phyloP scores from a whole-genome alignment of 1,140 invertebrate genomes.

The Eciton burchellii region DNA sequence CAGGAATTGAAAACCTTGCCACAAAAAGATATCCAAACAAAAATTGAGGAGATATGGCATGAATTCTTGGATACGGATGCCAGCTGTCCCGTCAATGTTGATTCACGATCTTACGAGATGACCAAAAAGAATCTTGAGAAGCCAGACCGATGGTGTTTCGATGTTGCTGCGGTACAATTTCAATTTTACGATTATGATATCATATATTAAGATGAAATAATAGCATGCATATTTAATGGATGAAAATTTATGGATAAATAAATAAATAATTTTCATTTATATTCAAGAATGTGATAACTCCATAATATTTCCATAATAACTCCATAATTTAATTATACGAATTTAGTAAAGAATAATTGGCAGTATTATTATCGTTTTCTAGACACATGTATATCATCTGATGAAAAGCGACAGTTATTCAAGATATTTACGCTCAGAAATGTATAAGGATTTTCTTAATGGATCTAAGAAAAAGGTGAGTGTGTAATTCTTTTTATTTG shows the following conservation, averaged over 20 bases:
- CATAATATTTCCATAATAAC: too few relatives aligned
- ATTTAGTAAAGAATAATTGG: too few relatives aligned
- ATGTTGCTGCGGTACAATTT: constrained; percentile 95
- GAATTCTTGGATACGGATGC: constrained; percentile 98
- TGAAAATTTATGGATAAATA: neutral
- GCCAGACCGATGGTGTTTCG: constrained; percentile 97
- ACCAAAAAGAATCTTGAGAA: constrained; percentile 93
- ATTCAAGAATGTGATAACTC: too few relatives aligned
- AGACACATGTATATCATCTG: constrained; percentile 99
- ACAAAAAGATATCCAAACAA: constrained; percentile 93
- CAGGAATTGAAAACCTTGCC: constrained; percentile 96
- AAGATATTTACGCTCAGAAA: constrained; percentile 98
- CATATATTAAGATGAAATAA: constrained; percentile 12
- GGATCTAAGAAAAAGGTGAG: constrained; percentile 97
- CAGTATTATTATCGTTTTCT: constrained; percentile 73
- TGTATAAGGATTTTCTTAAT: constrained; percentile 99
- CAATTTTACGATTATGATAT: neutral
- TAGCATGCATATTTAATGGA: neutral
- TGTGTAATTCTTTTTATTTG: constrained; percentile 48
- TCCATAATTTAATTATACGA: too few relatives aligned
- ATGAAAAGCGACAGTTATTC: constrained; percentile 99
- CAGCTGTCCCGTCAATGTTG: constrained; percentile 98
- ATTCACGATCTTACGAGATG: constrained; percentile 93
- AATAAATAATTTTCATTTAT: too few relatives aligned
- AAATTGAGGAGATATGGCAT: constrained; percentile 97